These are phyloP conservation scores for Sphecodes monilicornis DNA, from an alignment of 2,888 invertebrate species.

Conservation along the genomic window DNA sequence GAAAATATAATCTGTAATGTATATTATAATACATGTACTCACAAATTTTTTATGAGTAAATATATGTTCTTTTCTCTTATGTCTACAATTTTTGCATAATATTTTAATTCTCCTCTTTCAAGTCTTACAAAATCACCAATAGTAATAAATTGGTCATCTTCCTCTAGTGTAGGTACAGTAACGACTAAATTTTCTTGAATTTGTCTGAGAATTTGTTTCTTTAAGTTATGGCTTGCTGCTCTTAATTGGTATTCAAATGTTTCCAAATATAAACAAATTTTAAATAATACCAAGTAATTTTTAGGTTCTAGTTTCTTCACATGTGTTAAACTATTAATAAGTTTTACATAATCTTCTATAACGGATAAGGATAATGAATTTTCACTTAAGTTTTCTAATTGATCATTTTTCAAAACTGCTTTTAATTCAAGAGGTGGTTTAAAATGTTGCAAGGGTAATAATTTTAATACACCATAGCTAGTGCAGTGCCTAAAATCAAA, in stretches of 20 bases:
- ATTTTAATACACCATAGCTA: not conserved
- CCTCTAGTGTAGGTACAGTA: conserved; percentile 60
- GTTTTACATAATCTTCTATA: conserved; percentile 56
- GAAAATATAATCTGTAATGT: not conserved
- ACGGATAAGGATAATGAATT: not conserved
- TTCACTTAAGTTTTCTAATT: conserved; percentile 34
- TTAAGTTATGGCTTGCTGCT: conserved; percentile 48
- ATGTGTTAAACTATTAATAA: conserved; percentile 55
- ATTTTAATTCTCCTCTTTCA: accelerated
- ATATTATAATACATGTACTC: conserved; percentile 12
- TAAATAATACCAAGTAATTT: conserved; percentile 68
- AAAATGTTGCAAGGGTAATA: not conserved
- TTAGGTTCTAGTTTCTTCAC: conserved; percentile 48
- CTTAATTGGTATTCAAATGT: conserved; percentile 52
- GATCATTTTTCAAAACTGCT: not conserved
- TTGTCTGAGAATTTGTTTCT: conserved; percentile 37
- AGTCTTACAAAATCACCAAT: conserved; percentile 21
- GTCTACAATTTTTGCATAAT: not conserved
- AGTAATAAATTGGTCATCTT: conserved; percentile 50
- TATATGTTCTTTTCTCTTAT: conserved; percentile 13
- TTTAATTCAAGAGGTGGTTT: conserved; percentile 21
- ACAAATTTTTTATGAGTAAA: not conserved
- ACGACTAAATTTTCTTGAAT: conserved; percentile 42
- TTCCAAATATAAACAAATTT: conserved; percentile 73
- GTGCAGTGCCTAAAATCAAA: conserved; percentile 33